Conservation (phyloP, 2,888 invertebrate genomes). For the Ochropleura plecta region DNA sequence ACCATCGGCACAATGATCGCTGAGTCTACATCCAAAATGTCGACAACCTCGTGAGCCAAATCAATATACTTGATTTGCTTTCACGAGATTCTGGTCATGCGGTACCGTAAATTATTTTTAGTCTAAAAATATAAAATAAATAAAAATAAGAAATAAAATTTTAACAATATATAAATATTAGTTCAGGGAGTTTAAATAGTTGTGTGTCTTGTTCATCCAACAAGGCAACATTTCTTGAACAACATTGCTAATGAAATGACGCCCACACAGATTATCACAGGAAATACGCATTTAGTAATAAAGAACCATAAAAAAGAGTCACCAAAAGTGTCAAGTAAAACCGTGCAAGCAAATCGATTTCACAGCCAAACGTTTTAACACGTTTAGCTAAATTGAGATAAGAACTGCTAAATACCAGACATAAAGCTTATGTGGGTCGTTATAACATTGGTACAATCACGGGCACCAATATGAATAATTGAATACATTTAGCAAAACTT, state of each 20-base stretch:
- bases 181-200: too few species aligned
- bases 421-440: conserved; percentile 16
- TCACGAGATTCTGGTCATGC: too few species aligned
- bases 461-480: neutral
- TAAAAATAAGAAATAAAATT: too few species aligned
- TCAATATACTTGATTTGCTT: too few species aligned
- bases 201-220: too few species aligned
- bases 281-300: conserved; percentile 22
- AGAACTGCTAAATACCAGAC: conserved; percentile 29
- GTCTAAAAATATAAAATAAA: too few species aligned
- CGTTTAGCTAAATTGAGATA: neutral
- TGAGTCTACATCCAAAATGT: too few species aligned
- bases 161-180: too few species aligned
- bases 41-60: too few species aligned
- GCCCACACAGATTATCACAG: neutral
- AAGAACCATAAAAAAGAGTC: neutral
- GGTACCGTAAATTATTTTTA: too few species aligned
- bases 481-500: neutral
- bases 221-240: neutral
- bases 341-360: conserved; percentile 25
- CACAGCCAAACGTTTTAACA: conserved; percentile 29
- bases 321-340: conserved; percentile 9
- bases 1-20: too few species aligned
- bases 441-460: conserved; percentile 21
- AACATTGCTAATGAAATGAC: neutral